phyloP scores from a whole-genome alignment of 2,113 vertebrate species.

The Sinosuthora webbiana region DNA sequence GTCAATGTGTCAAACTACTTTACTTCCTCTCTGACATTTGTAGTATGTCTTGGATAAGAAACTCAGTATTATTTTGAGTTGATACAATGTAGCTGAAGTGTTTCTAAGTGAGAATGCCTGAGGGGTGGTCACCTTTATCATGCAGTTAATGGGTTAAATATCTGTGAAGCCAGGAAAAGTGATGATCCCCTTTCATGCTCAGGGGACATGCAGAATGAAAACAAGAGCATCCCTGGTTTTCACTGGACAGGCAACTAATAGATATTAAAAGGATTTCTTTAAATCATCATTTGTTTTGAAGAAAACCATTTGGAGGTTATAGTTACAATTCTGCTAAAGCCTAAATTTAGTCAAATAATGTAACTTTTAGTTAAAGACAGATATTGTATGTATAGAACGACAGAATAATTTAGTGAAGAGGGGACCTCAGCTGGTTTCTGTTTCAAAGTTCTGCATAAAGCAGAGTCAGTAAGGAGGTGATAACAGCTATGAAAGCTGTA shows the following conservation, averaged over 20 bases:
- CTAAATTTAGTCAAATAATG: background rate
- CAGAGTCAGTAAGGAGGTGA: background rate
- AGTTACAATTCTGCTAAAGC: background rate
- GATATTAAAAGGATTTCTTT: background rate
- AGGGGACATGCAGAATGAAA: rapidly evolving
- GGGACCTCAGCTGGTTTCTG: background rate
- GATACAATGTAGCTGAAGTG: background rate
- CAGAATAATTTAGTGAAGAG: background rate
- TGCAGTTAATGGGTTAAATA: background rate
- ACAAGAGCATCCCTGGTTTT: background rate
- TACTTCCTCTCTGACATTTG: background rate
- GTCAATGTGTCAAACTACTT: background rate
- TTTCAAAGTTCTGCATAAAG: background rate
- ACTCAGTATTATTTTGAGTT: background rate
- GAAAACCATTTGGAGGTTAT: background rate
- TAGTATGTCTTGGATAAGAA: background rate
- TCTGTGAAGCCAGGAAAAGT: background rate
- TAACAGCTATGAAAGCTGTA: background rate
- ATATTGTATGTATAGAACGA: background rate
- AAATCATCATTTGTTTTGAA: background rate
- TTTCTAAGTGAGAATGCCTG: background rate
- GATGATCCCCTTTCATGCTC: background rate
- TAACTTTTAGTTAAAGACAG: background rate
- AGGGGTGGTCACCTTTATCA: background rate
- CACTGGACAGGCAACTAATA: background rate